phyloP scores from a whole-genome alignment of 2,113 vertebrate species.

The Crotalus helleri region DNA sequence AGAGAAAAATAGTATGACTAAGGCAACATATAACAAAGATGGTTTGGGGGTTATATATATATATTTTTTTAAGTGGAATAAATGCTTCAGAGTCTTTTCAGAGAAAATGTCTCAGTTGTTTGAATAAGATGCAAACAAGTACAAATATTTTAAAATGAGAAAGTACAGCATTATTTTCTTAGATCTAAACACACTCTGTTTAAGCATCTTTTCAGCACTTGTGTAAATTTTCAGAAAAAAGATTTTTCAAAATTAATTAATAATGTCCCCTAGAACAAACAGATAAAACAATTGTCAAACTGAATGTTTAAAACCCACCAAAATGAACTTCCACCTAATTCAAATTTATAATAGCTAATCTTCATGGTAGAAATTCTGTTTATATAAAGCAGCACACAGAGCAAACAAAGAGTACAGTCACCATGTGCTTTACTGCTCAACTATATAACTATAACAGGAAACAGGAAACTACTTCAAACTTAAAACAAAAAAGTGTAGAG shows the following conservation, averaged over 20 bases:
- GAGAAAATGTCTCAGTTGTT: background rate
- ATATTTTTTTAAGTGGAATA: background rate
- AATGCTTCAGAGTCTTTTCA: background rate
- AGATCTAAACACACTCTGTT: background rate
- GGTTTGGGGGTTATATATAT: background rate
- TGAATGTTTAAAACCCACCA: background rate
- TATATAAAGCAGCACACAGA: no score
- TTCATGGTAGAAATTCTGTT: background rate
- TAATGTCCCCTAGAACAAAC: background rate
- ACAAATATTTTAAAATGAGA: background rate
- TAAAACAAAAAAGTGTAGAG: no score
- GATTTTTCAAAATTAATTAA: background rate
- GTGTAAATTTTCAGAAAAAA: background rate
- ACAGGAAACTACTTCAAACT: no score
- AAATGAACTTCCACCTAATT: background rate
- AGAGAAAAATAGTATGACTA: background rate
- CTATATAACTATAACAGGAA: no score
- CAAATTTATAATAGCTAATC: background rate
- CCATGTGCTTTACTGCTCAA: no score
- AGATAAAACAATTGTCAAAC: background rate
- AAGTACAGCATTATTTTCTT: background rate
- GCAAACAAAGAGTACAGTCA: no score
- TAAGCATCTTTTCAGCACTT: background rate
- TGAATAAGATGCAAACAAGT: background rate
- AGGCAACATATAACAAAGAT: background rate